Percentiles rank a stretch among this genome's conserved stretches.
phyloP scores from a whole-genome alignment of 2,113 vertebrate genomes.

The Oceanodroma tethys region DNA sequence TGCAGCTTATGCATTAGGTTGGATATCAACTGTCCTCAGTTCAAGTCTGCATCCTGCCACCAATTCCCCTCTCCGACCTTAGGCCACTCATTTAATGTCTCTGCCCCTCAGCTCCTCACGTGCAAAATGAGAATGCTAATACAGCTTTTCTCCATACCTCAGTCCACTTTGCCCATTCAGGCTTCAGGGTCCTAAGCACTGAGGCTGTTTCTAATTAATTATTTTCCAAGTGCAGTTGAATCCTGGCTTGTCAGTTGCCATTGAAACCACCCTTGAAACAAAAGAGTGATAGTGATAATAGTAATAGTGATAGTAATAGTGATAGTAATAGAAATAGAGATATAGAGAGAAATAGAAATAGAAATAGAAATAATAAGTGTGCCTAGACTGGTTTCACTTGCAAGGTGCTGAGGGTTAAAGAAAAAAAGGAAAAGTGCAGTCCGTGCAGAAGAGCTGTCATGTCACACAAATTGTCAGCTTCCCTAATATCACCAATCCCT shows the following conservation, averaged over 20 bases:
- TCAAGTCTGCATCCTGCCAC: constrained; percentile 18
- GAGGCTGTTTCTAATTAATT: not conserved
- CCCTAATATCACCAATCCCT: constrained; percentile 32
- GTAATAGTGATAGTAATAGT: too few relatives aligned
- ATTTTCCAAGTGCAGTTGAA: not conserved
- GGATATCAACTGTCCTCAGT: not conserved
- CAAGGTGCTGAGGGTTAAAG: not conserved
- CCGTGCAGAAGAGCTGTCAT: not conserved
- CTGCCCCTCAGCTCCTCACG: not conserved
- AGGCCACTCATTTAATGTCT: constrained; percentile 42
- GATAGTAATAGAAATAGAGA: not conserved
- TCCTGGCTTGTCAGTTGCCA: not conserved
- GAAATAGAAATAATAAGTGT: not conserved
- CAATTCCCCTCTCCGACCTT: constrained; percentile 19
- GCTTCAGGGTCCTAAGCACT: not conserved
- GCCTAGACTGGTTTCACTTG: not conserved
- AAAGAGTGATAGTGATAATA: not conserved
- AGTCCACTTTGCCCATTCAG: not conserved
- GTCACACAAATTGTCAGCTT: constrained; percentile 35
- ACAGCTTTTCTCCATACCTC: not conserved
- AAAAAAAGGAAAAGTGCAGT: not conserved
- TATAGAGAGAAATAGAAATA: not conserved
- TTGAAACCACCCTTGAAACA: not conserved
- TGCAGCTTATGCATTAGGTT: not conserved
- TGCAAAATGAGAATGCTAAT: constrained; percentile 35